phyloP scores from a whole-genome alignment of 2,113 vertebrate species.

The Atractosteus spatula region DNA sequence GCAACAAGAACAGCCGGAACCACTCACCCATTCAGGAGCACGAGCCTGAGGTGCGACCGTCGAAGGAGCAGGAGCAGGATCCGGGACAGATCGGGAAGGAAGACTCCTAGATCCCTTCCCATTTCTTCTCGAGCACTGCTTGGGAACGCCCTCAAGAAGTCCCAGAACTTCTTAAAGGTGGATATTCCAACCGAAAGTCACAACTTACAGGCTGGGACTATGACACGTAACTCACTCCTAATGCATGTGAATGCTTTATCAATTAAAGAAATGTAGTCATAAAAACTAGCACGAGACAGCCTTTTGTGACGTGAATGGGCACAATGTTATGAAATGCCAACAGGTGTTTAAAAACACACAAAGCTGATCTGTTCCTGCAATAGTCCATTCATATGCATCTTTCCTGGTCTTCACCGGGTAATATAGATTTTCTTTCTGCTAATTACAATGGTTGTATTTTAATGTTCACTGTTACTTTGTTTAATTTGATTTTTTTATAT shows the following conservation, averaged over 20 bases:
- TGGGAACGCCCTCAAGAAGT: background rate
- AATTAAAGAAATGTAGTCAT: slow-evolving; percentile 47
- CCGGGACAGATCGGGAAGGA: slow-evolving; percentile 32
- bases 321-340: slow-evolving; percentile 54
- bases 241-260: slow-evolving; percentile 82
- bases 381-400: slow-evolving; percentile 20
- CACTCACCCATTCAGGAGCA: slow-evolving; percentile 30
- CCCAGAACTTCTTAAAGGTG: background rate
- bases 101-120: slow-evolving; percentile 46
- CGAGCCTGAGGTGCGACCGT: slow-evolving; percentile 24
- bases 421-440: slow-evolving; percentile 35
- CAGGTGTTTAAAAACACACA: slow-evolving; percentile 33
- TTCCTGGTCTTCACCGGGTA: slow-evolving; percentile 16
- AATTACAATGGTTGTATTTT: slow-evolving; percentile 36
- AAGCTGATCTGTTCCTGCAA: slow-evolving; percentile 19
- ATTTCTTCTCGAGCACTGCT: background rate
- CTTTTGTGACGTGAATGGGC: slow-evolving; percentile 58
- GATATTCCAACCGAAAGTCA: background rate
- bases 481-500: slow-evolving; percentile 6
- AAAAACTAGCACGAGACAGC: slow-evolving; percentile 33
- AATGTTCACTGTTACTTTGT: slow-evolving; percentile 17
- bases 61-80: slow-evolving; percentile 37
- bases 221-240: slow-evolving; percentile 33
- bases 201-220: slow-evolving; percentile 12
- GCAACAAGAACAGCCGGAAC: slow-evolving; percentile 54